Base-by-base conservation (phyloP, 2,797 vertebrate genomes). In the Pangasius sanitwongsei region DNA sequence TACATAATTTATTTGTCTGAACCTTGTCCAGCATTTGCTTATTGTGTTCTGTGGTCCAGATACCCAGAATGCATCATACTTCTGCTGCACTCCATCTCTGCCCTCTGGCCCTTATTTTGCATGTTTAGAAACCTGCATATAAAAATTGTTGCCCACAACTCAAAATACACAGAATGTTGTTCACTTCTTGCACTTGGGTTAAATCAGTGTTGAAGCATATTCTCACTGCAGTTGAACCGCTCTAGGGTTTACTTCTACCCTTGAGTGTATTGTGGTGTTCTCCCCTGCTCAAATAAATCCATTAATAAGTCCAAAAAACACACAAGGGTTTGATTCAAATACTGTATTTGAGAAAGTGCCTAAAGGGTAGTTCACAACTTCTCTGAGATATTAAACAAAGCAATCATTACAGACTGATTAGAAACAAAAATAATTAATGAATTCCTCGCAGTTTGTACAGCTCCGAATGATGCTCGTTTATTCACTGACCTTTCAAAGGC, bases 401-500 rank as follows among this genome's bases (percentile, higher is more conserved):
- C 41, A 83, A 65, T 41, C 80, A 61, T 67, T 83, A 65, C 59
- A 65, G 25, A 61, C 81, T 41, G 37, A 65, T 83, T 83, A 83
- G 61, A 48, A 50, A 48, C 61, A 41, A 82, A 82, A n/a, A 65
- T 15, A 48, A 67, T 8, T 3, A 63, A 63, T 85, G 41, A 69
- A 77, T 86, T 86, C 72, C 34, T 63, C 48, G 15, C 34, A 37
- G 81, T 50, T 59, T 88, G 80, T 83, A 15, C 25, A 61, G 69
- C 87, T 83, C 81, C 15, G 31, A 84, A 83, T 20, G 37, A 65
- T 9, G 69, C n/a, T 11, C 44, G 44, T 67, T 85, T 85, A 55
- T 53, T 75, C 69, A 37, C 9, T 63, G 67, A 84, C 59, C 57
- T 63, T 84, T 48, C 28, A 77, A 28, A 77, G 25, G 57, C 69